Base-by-base conservation (phyloP, 92 coral and sea anemone species). In the Heliopora coerulea region DNA sequence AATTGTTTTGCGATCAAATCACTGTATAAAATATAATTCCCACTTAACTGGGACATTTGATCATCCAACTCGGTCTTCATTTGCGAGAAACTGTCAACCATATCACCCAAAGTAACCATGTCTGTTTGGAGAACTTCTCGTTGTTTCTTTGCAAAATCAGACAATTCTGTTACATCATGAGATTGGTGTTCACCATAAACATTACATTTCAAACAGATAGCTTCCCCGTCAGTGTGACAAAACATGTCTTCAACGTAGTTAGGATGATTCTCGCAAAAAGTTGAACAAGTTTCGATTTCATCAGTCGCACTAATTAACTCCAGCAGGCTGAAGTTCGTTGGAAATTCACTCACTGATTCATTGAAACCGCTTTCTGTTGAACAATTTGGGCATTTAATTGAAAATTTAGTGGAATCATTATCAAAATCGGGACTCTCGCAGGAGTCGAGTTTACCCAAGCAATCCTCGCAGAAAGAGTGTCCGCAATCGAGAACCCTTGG, bases 391-490 rank as follows among this genome's bases (percentile, higher is more conserved):
- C 67, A 61, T 3, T n/a, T 4, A 37, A 37, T 37, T 37, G n/a
- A n/a, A n/a, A n/a, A n/a, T n/a, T n/a, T n/a, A n/a, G n/a, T n/a
- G n/a, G n/a, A n/a, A n/a, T n/a, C n/a, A n/a, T n/a, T n/a, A n/a
- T n/a, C n/a, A n/a, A n/a, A n/a, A n/a, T n/a, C n/a, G n/a, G n/a
- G n/a, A n/a, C n/a, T n/a, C n/a, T n/a, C n/a, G n/a, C n/a, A n/a
- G n/a, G n/a, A n/a, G n/a, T n/a, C n/a, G n/a, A 61, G 25, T 18
- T 31, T 61, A 5, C 32, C 67, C 26, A 61, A 31, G 27, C 67
- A 61, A 15, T 44, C 3, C 44, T 61, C 67, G 15, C 67, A 61
- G 33, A 61, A 61, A 21, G 67, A 30, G 67, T 61, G 67, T 31
- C 67, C 67, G 15, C 67, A 61, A 0, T 20, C 18, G 1, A 61